Evolutionary conservation across 1,140 invertebrate species (phyloP).

Genomic region (Temnothorax longispinosus): DNA sequence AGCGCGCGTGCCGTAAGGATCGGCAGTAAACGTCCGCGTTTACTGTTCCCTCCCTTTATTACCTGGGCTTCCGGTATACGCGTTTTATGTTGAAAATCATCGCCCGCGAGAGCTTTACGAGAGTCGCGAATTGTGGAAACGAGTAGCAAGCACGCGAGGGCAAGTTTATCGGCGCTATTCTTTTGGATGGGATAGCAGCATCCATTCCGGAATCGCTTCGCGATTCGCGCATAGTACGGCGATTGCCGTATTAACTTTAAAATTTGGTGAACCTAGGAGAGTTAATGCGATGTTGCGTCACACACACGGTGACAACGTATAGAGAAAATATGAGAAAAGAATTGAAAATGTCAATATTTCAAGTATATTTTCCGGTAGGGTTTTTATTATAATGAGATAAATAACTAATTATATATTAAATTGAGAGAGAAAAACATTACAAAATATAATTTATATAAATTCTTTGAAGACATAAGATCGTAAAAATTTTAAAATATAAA

Average conservation of each 20-base stretch:
- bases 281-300: background rate
- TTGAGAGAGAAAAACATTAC: background rate
- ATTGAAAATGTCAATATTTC: background rate
- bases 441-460: background rate
- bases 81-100: constrained; percentile 52
- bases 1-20: constrained; percentile 71
- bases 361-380: too few relatives aligned
- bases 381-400: too few relatives aligned
- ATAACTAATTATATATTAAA: background rate
- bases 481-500: background rate
- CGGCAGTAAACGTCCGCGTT: constrained; percentile 69
- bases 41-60: constrained; percentile 68
- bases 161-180: constrained; percentile 19
- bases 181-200: background rate
- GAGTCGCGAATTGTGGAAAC: constrained; percentile 44
- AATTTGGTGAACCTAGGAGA: background rate
- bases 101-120: constrained; percentile 50
- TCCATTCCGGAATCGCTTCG: constrained; percentile 1
- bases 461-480: background rate
- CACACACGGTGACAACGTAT: too few relatives aligned
- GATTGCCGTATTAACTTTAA: background rate
- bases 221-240: background rate
- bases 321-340: background rate
- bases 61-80: constrained; percentile 5
- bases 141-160: background rate